These are phyloP conservation scores for Clarias fuscus DNA, from an alignment of 2,797 vertebrate species.

Conservation along the genomic window DNA sequence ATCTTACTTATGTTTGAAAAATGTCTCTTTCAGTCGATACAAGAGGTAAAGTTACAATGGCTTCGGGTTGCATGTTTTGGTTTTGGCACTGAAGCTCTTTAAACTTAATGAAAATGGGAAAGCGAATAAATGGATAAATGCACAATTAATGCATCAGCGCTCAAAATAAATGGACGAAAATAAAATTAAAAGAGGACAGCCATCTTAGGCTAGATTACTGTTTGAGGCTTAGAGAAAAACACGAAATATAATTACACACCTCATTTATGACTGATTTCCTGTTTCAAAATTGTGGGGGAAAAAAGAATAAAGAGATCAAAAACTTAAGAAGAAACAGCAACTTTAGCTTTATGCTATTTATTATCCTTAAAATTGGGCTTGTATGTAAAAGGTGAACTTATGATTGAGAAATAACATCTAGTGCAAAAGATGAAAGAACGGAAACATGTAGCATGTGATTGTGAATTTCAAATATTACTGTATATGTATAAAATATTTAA, in stretches of 20 bases:
- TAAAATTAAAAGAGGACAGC: not conserved
- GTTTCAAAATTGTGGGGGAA: not conserved
- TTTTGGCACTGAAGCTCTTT: constrained; percentile 6
- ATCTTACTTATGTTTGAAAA: not conserved
- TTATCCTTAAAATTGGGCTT: not conserved
- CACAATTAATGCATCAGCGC: not conserved
- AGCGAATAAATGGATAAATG: not conserved
- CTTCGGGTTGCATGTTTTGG: not conserved
- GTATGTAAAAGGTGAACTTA: not conserved
- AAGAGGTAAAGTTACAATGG: not conserved
- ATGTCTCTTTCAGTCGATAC: not conserved
- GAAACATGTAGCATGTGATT: not conserved
- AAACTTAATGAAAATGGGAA: not conserved
- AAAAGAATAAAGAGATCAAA: not conserved
- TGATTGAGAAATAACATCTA: not conserved
- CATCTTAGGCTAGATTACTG: not conserved
- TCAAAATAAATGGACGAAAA: not conserved
- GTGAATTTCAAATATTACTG: not conserved
- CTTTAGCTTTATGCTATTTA: not conserved
- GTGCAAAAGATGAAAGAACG: not conserved
- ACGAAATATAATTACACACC: not conserved
- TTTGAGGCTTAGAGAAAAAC: too few relatives aligned
- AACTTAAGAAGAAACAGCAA: not conserved
- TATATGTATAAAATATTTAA: not conserved
- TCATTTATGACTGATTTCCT: not conserved